Base-by-base conservation (phyloP, 2,113 vertebrate genomes). In the Cyprinodon variegatus region DNA sequence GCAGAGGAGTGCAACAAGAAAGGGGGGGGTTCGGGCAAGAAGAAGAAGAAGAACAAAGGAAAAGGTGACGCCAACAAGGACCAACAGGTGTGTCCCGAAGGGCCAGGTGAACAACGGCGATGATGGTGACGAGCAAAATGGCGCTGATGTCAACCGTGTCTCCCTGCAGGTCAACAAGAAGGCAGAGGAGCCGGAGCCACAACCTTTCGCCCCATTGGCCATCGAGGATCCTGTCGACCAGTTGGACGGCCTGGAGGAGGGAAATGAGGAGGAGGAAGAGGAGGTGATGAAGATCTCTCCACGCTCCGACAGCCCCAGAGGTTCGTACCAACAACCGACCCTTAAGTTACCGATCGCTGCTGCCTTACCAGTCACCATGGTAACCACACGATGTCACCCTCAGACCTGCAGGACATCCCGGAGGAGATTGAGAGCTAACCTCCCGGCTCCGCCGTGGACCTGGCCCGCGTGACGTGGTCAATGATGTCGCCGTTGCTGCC, bases 361-460 rank as follows among this genome's bases (percentile, higher is more conserved):
- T 13, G 7, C 11, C 20, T 15, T 40, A 14, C 20, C 38, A 4
- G 14, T 81, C 39, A 59, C 70, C 39, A 45, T 74, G 65, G 65
- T 86, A 76, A 86, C 83, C 22, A 3, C 72, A 14, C 74, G 22
- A 70, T 88, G 37, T 86, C 48, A 79, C 74, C 75, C 59, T 65
- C 83, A 98, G 97, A 98, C 83, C 93, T 97, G 88, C 97, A 98
- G 91, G 97, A 98, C 92, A 97, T 98, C 68, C 96, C 97, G 0
- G 97, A 98, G 81, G 97, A 97, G 89, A 96, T 86, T 0, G 96
- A 98, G 89, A 84, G 91, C 46, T 93, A 88, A 74, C 90, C 77
- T 83, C 92, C 3, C 94, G 91, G 8, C 70, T 61, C 61, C 22
- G 15, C 70, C 4, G 29, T 68, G 4, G 61, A 74, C 62, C 60